These are phyloP conservation scores for Cherax destructor DNA, from an alignment of 1,140 invertebrate genomes.

Conservation along the genomic window DNA sequence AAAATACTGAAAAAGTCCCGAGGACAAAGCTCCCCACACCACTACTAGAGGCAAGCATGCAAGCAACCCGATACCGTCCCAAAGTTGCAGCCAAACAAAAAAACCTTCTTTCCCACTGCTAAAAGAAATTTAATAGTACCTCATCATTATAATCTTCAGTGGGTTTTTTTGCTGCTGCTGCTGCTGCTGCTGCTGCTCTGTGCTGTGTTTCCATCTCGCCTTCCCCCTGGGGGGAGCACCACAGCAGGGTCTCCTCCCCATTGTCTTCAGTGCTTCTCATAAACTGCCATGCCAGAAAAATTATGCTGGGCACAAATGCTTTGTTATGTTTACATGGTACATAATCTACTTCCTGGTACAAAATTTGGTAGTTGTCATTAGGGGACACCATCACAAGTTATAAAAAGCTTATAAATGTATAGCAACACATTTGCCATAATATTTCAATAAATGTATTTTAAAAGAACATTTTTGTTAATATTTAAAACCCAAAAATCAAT, in stretches of 20 bases:
- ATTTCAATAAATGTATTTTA: too few species aligned
- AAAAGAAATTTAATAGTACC: conserved; percentile 46
- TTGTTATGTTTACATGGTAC: background rate
- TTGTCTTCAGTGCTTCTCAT: conserved; percentile 52
- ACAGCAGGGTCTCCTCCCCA: conserved; percentile 26
- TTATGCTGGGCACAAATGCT: conserved; percentile 13
- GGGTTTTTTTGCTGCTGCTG: conserved; percentile 16
- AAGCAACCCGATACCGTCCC: conserved; percentile 24
- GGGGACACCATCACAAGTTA: too few species aligned
- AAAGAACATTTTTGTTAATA: too few species aligned
- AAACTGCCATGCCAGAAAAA: conserved; percentile 48
- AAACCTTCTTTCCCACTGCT: background rate
- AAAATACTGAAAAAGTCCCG: background rate
- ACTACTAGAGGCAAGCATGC: conserved; percentile 26
- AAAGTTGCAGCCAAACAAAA: conserved; percentile 11
- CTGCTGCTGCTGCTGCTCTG: background rate
- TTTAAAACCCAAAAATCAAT: too few species aligned
- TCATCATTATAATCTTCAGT: conserved; percentile 43
- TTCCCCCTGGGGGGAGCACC: background rate
- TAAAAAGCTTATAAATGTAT: too few species aligned
- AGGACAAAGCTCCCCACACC: background rate
- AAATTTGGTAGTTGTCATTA: too few species aligned
- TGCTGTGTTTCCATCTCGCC: conserved; percentile 26
- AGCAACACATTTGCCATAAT: too few species aligned
- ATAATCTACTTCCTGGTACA: too few species aligned